Base-by-base conservation (phyloP, 2,113 vertebrate genomes). In the Menidia beryllina region DNA sequence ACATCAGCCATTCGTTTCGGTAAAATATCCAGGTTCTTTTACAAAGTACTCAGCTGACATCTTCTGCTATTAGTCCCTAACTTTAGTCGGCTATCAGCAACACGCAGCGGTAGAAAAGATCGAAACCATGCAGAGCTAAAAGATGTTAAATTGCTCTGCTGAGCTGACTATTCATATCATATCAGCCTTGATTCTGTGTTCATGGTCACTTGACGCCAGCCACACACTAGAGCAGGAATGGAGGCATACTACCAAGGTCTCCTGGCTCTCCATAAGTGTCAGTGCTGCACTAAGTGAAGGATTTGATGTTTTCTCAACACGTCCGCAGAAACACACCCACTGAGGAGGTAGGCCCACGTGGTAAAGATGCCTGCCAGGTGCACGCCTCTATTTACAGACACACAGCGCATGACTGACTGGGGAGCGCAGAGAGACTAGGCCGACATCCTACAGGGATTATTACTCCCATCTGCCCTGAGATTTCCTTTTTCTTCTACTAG, bases 381-480 rank as follows among this genome's bases (percentile, higher is more conserved):
- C 58, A 11, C 8, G 41, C 41, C 52, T 84, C 49, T 61, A 77
- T 79, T 82, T 81, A 60, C 55, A 79, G 64, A 61, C 75, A 52
- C 7, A 45, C 72, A 63, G 65, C 60, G 56, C 53, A 75, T n/a
- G 50, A 65, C 61, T 68, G 82, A 65, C 69, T 79, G 62, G 20
- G 41, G 30, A 70, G 57, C 19, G 54, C 49, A 52, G 34, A 67
- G 65, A 50, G 13, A 81, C 45, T 57, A 72, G 69, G 43, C 51
- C 77, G 53, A 30, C 80, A 82, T 88, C 63, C 82, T 84, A 77
- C 41, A 58, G 81, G 84, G 83, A 89, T 88, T 83, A 87, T 49
- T 70, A 62, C 73, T 79, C 85, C 86, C 86, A 89, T 88, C 86
- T 90, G 88, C 71, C 79, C 73, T 67, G 57, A 74, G 81, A 86